A percentile compares a stretch with the other conserved stretches of the same genome.
phyloP scores from a whole-genome alignment of 2,113 vertebrate genomes.

The Addax nasomaculatus region DNA sequence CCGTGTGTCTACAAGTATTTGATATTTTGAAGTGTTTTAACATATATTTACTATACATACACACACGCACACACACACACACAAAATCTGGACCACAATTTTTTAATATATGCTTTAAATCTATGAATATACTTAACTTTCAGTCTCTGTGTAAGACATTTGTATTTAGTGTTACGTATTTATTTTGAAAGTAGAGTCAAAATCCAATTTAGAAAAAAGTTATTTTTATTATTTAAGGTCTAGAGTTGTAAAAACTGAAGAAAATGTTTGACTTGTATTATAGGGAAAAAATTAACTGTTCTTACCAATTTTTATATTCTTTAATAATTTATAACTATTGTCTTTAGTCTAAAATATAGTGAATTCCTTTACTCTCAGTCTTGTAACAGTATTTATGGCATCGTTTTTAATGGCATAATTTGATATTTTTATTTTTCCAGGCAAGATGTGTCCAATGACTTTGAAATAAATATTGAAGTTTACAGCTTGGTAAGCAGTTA shows the following conservation, averaged over 20 bases:
- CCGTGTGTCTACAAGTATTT: neutral
- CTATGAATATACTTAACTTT: neutral
- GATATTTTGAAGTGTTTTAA: neutral
- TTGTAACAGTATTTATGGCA: neutral
- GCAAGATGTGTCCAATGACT: slow-evolving; percentile 90
- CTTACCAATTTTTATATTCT: neutral
- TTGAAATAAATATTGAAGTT: slow-evolving; percentile 92
- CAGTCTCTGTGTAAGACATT: neutral
- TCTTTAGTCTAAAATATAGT: neutral
- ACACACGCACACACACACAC: neutral
- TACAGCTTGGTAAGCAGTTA: slow-evolving; percentile 91
- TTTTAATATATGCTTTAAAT: neutral
- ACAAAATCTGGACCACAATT: neutral
- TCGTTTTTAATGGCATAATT: slow-evolving; percentile 12
- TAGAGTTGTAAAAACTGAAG: neutral
- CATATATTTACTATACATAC: neutral
- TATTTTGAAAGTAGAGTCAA: slow-evolving; percentile 15
- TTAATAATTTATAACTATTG: neutral
- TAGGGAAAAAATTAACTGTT: neutral
- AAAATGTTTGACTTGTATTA: neutral
- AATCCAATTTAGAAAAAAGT: neutral
- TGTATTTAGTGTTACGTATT: neutral
- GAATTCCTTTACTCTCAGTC: neutral
- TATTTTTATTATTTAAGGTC: neutral
- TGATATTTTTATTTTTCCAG: slow-evolving; percentile 76